Base-by-base conservation (phyloP, 2,113 vertebrate genomes). In the Erpornis zantholeuca region DNA sequence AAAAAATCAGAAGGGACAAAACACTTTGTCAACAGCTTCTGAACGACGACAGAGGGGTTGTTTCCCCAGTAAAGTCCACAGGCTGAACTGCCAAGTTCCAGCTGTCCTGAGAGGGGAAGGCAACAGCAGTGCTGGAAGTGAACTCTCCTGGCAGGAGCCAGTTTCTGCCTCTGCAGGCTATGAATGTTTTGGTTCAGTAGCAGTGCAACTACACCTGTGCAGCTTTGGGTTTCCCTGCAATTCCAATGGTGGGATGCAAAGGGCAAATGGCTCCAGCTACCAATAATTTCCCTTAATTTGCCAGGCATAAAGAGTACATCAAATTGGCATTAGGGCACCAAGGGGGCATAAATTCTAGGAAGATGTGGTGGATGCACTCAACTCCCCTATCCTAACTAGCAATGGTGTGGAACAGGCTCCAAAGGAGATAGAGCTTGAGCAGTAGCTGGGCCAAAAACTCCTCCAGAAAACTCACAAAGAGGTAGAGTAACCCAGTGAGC, bases 201-300 rank as follows among this genome's bases (percentile, higher is more conserved):
- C n/a, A 12, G 4, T 45, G 22, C 19, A 40, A 5, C 56, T 8
- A 4, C 4, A 19, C 33, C 35, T 29, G 50, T 12, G 22, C 2
- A 4, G 19, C 33, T 53, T 44, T 1, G 4, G 13, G 23, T n/a
- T 82, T 35, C 60, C 78, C 61, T 90, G 45, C 5, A 4, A 18
- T 40, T 50, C 14, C 36, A 10, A 2, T 0, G 10, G 28, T 0
- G 0, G 8, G 33, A 40, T 33, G 14, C 29, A 80, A n/a, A 84
- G n/a, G 17, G 15, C 42, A 42, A 2, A 17, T 15, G 21, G 42
- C n/a, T 53, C 15, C 36, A 47, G 22, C 12, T 42, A 57, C 24
- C n/a, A 11, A 7, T 66, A 57, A 21, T 73, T 81, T 72, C n/a
- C 53, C 18, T 35, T 54, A 44, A 47, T 49, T 77, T 85, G 24